Evolutionary conservation across 2,888 invertebrate genomes (phyloP), one percentile per base, ranked within the genome.

Genomic region (Athalia cordata): DNA sequence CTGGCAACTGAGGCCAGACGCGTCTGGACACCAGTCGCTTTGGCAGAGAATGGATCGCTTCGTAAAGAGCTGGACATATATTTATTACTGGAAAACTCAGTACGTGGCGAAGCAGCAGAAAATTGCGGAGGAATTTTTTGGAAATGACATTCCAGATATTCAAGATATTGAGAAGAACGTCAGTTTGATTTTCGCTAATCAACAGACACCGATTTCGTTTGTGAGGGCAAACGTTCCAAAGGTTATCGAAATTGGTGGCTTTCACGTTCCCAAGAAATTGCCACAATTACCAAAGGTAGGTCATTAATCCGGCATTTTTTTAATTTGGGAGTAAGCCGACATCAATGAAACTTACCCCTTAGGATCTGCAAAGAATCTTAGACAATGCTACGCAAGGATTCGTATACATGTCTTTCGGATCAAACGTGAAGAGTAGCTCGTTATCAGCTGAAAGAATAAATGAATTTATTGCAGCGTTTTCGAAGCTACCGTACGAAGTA

Each of bases 371-470:
- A 81, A 81, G 83, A 13, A 91, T 91, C 80, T 80, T 92, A 61
- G 90, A 91, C 77, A 89, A 82, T 15, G 89, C 91, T 5, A 83
- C 85, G 52, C 83, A 91, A 77, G 92, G 92, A 3, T 91, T 89
- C 13, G 89, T 92, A 72, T 91, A 89, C 83, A 91, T 92, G 78
- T 92, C 91, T 81, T 86, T 92, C 70, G 92, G 92, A 67, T 91
- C 91, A 67, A 90, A 91, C 78, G 85, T 92, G 3, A 87, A 89
- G 78, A 90, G 91, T 77, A 87, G 88, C 15, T 89, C 90, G 62
- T 89, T 92, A 87, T 89, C 92, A 0, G 79, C 82, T 4, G 86
- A 90, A 8, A 90, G 89, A 78, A 80, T 89, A 4, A 80, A 87
- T 52, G 84, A 89, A 29, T 90, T 92, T 72, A 81, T 92, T 0